These are phyloP conservation scores for Diarsia rubi DNA, from an alignment of 2,888 invertebrate genomes.

Conservation along the genomic window DNA sequence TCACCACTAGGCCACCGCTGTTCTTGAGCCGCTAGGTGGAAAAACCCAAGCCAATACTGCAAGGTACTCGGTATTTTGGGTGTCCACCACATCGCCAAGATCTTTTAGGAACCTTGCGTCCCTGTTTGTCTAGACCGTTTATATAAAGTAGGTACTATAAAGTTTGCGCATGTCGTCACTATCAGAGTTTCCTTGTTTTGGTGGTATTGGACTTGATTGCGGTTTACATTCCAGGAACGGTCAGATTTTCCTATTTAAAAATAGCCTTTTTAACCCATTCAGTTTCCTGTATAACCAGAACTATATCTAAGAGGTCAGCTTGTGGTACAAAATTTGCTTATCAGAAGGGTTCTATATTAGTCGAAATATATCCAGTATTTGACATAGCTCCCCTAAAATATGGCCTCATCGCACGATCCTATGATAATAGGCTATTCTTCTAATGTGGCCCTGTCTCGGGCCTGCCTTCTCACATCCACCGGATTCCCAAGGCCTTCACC, in stretches of 20 bases:
- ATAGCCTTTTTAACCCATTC: neutral
- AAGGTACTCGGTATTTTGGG: neutral
- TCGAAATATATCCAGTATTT: neutral
- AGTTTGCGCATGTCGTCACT: neutral
- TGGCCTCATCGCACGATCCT: too few relatives aligned
- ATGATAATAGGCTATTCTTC: neutral
- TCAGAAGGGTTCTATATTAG: neutral
- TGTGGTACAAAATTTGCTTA: neutral
- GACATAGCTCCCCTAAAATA: neutral
- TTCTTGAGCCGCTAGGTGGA: too few relatives aligned
- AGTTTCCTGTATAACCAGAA: neutral
- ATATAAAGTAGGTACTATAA: neutral
- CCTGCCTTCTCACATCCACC: neutral
- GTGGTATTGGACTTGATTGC: neutral
- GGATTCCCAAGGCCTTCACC: neutral
- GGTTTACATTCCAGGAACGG: slow-evolving; percentile 1
- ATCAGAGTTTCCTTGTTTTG: slow-evolving; percentile 14
- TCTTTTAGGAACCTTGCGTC: neutral
- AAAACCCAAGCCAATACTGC: neutral
- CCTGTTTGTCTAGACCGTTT: neutral
- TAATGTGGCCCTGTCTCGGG: neutral
- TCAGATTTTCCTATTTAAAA: neutral
- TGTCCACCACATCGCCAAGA: neutral
- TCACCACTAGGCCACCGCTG: too few relatives aligned
- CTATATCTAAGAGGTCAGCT: neutral